These are phyloP conservation scores for Ptychobarbus kaznakovi DNA, from an alignment of 2,797 vertebrate species.

Conservation along the genomic window DNA sequence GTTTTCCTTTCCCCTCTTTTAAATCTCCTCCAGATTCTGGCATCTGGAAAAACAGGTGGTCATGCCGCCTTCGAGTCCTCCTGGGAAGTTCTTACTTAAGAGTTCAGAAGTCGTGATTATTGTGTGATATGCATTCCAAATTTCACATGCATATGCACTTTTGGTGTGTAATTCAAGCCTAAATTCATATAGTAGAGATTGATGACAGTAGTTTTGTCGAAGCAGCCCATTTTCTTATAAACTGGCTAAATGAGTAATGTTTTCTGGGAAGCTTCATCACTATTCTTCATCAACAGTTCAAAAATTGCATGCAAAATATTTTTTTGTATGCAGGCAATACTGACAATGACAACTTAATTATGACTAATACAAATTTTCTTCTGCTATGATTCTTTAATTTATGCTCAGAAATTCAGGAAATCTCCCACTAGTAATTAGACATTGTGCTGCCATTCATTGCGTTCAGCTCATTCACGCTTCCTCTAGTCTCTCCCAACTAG, in stretches of 20 bases:
- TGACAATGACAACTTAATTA: neutral
- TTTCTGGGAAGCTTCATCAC: conserved; percentile 1
- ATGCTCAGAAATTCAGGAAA: neutral
- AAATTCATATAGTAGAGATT: neutral
- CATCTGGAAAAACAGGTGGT: conserved; percentile 57
- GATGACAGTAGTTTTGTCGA: neutral
- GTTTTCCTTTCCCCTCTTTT: conserved; percentile 28
- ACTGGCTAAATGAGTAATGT: neutral
- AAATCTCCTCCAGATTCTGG: conserved; percentile 36
- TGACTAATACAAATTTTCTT: neutral
- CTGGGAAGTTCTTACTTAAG: conserved; percentile 29
- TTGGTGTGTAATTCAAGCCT: neutral
- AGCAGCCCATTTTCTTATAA: neutral
- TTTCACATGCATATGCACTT: neutral
- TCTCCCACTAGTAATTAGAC: neutral
- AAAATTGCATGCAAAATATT: neutral
- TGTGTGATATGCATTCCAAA: conserved; percentile 3
- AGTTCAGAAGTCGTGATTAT: conserved; percentile 9
- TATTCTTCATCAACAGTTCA: neutral
- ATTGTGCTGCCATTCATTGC: neutral
- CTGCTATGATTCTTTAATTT: neutral
- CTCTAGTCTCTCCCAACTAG: neutral
- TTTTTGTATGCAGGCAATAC: neutral
- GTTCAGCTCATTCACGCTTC: neutral
- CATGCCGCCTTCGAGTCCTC: neutral